phyloP scores from a whole-genome alignment of 2,888 invertebrate species.

The Nebria salina region DNA sequence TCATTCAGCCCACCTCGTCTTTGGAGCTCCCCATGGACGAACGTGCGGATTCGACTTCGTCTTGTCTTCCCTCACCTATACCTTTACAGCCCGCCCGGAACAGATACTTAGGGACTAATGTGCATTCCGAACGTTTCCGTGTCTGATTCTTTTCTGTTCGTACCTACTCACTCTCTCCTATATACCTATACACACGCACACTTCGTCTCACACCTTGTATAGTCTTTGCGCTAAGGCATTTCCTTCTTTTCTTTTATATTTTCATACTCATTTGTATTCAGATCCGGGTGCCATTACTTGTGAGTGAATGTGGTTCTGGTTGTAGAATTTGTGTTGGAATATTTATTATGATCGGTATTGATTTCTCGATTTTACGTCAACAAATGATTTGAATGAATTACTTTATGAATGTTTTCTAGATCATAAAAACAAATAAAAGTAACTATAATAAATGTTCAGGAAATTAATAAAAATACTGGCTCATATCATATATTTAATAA shows the following conservation, averaged over 20 bases:
- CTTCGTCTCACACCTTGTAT: constrained; percentile 15
- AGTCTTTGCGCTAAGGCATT: constrained; percentile 1
- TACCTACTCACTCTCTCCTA: constrained; percentile 29
- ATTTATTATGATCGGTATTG: constrained; percentile 46
- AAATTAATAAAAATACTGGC: no score
- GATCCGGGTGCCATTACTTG: constrained; percentile 42
- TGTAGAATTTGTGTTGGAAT: constrained; percentile 43
- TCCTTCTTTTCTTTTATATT: constrained; percentile 5
- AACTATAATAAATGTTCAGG: not conserved
- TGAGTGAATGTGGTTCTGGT: constrained; percentile 42
- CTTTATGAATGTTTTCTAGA: not conserved
- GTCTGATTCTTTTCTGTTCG: constrained; percentile 7
- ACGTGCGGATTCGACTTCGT: not conserved
- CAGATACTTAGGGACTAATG: constrained; percentile 44
- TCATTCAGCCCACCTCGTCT: constrained; percentile 8
- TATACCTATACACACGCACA: constrained; percentile 7
- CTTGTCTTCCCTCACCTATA: constrained; percentile 30
- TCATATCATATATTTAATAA: no score
- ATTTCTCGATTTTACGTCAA: constrained; percentile 30
- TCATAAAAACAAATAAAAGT: not conserved
- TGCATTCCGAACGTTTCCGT: constrained; percentile 33
- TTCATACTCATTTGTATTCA: constrained; percentile 44
- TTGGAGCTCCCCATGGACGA: constrained; percentile 18
- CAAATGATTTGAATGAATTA: constrained; percentile 22
- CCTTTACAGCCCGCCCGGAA: not conserved